These are phyloP conservation scores for Limonius californicus DNA, from an alignment of 1,140 invertebrate species.

Conservation along the genomic window DNA sequence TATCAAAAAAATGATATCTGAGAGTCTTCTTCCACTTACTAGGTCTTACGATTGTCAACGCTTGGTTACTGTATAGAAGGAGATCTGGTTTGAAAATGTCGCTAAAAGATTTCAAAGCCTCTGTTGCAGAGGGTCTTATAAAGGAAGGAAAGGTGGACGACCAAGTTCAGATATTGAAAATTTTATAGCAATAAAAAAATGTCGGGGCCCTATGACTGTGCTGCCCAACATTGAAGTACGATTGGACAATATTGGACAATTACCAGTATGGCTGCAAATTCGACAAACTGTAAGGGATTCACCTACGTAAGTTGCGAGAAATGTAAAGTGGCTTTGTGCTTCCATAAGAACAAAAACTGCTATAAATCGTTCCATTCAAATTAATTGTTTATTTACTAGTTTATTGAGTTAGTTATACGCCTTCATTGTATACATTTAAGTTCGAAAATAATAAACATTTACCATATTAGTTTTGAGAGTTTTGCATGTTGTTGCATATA, in stretches of 20 bases:
- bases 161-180: not conserved
- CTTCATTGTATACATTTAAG: no score
- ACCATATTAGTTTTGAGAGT: no score
- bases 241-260: not conserved
- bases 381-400: no score
- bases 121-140: constrained; percentile 5
- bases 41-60: constrained; percentile 19
- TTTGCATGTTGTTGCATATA: no score
- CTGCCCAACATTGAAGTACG: not conserved
- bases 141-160: constrained; percentile 5
- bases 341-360: not conserved
- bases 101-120: constrained; percentile 19
- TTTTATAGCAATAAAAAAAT: not conserved
- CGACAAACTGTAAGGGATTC: not conserved
- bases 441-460: no score
- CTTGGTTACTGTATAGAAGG: constrained; percentile 35
- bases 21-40: constrained; percentile 27
- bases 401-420: no score
- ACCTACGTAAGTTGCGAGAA: not conserved
- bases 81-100: constrained; percentile 30
- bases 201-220: not conserved
- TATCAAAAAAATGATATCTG: constrained; percentile 32
- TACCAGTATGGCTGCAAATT: not conserved
- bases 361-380: not conserved
- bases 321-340: not conserved